Conservation (phyloP, 2,888 invertebrate species). For the Fissipunctia ypsillon region DNA sequence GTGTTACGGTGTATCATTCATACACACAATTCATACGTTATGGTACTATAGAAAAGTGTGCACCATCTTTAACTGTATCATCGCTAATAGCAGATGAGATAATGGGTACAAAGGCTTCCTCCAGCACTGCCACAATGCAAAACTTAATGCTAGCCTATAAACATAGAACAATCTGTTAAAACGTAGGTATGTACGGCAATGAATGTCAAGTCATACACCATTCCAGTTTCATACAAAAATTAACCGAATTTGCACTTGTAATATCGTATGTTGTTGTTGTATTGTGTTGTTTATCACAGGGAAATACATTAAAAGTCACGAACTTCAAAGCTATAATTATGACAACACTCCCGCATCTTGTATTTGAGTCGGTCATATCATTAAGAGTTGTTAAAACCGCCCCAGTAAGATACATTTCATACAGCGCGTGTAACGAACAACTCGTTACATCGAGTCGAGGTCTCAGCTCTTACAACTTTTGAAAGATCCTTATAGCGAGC, state of each 20-base stretch:
- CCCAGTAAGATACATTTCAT: slow-evolving; percentile 29
- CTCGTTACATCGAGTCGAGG: slow-evolving; percentile 51
- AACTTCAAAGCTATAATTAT: slow-evolving; percentile 27
- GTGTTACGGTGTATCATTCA: no score
- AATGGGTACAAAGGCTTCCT: no score
- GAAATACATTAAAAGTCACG: neutral
- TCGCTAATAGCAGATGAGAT: neutral
- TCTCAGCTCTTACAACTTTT: slow-evolving; percentile 57
- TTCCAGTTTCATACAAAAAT: neutral
- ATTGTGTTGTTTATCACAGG: neutral
- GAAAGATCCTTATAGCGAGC: slow-evolving; percentile 56
- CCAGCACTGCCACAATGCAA: neutral
- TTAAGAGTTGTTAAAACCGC: slow-evolving; percentile 48
- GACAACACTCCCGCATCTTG: slow-evolving; percentile 12
- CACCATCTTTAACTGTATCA: neutral
- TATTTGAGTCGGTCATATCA: slow-evolving; percentile 40
- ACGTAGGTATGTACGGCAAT: neutral
- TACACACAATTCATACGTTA: no score
- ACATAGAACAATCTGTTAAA: neutral
- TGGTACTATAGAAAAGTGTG: no score
- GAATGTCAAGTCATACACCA: neutral
- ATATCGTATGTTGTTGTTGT: no score
- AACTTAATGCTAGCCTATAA: neutral
- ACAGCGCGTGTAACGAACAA: slow-evolving; percentile 39
- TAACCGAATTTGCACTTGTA: neutral